Evolutionary conservation across 2,888 invertebrate species (phyloP), one percentile per base, ranked within the genome.

Genomic region (Rhagonycha lutea): DNA sequence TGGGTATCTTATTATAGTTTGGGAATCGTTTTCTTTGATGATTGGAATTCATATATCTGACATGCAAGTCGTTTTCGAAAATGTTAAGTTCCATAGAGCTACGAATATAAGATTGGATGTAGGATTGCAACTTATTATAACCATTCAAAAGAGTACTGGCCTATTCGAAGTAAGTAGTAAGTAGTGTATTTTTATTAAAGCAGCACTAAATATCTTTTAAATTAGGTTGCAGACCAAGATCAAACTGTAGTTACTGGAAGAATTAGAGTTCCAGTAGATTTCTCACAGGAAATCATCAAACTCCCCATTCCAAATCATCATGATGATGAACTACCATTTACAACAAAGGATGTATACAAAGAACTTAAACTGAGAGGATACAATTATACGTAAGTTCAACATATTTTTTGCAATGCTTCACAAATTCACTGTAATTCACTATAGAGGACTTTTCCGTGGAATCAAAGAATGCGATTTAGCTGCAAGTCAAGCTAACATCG

Each of bases 281-380:
- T 69, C n/a, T 18, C 47, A 12, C 10, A 24, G 9, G 72, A 73
- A 69, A 61, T 28, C 14, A 4, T 29, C 5, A 28, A 14, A 5
- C 24, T 68, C 11, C 68, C 60, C 3, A 12, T 26, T 26, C 68
- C 68, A 68, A 60, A 26, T 14, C 18, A 5, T 0, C 26, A 61
- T 4, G 23, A 10, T 0, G 24, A 24, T 0, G 12, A 28, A 18
- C 29, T n/a, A 10, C 9, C 3, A 68, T 62, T 61, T 18, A 7
- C 11, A 10, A 18, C 62, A 18, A 68, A 76, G 62, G 76, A 76
- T 26, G 63, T 76, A 12, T 76, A 76, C 47, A 92, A 92, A 81
- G 93, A 93, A 82, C 84, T 94, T 29, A 89, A 92, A 79, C 87
- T 94, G 0, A 89, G 94, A 79, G 94, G 94, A 10, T 94, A 94